Evolutionary conservation across 2,888 invertebrate species (phyloP).

Genomic region (Stratiomys singularior): DNA sequence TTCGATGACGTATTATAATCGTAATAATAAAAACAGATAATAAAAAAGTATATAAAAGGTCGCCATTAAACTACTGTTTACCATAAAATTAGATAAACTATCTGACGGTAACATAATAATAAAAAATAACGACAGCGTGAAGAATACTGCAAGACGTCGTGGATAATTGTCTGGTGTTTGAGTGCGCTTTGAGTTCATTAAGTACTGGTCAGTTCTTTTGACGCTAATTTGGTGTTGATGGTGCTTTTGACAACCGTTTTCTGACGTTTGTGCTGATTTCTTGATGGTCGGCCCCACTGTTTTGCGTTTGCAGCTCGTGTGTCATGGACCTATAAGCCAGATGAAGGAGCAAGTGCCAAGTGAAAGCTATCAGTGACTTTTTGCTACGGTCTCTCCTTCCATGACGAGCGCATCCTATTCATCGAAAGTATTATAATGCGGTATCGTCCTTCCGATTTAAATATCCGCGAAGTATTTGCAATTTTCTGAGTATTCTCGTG

Average conservation of each 20-base stretch:
- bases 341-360: too few species aligned
- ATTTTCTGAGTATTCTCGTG: neutral
- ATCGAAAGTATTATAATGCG: neutral
- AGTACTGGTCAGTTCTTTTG: neutral
- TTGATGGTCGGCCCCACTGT: too few species aligned
- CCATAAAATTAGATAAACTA: slow-evolving; percentile 48
- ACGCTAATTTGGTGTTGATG: neutral
- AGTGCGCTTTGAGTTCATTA: slow-evolving; percentile 1
- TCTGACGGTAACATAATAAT: slow-evolving; percentile 44
- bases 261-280: neutral
- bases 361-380: too few species aligned
- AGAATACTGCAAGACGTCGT: slow-evolving; percentile 7
- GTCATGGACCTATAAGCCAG: too few species aligned
- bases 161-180: slow-evolving; percentile 18
- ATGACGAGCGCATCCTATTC: neutral
- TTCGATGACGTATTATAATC: slow-evolving; percentile 37
- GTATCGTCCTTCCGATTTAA: neutral
- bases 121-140: slow-evolving; percentile 43
- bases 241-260: neutral
- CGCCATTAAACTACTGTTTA: slow-evolving; percentile 48
- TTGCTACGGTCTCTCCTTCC: too few species aligned
- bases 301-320: too few species aligned
- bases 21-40: slow-evolving; percentile 43
- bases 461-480: neutral
- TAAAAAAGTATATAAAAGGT: slow-evolving; percentile 45